A percentile compares a stretch with the other conserved stretches of the same genome.
phyloP scores from a whole-genome alignment of 2,113 vertebrate genomes.

The Pitta sordida region DNA sequence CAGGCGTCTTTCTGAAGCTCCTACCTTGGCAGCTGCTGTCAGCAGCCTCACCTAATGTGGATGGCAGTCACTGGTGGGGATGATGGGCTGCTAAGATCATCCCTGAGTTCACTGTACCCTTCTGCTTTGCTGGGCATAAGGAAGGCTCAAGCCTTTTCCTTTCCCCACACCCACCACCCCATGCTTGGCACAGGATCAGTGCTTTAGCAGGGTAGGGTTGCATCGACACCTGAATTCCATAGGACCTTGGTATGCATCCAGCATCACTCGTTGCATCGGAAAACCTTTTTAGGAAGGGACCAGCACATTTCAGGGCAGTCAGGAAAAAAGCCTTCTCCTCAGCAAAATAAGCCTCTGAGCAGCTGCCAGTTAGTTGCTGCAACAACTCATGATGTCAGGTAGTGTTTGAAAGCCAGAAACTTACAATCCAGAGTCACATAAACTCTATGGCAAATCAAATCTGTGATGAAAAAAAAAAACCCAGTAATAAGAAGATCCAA shows the following conservation, averaged over 20 bases:
- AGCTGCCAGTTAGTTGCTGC: neutral
- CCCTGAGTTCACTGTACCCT: accelerated
- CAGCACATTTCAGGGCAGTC: neutral
- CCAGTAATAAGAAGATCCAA: slow-evolving; percentile 20
- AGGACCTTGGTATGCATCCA: neutral
- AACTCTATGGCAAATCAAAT: slow-evolving; percentile 26
- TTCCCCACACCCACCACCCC: neutral
- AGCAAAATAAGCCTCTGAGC: neutral
- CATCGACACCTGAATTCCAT: neutral
- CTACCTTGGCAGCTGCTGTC: neutral
- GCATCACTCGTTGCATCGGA: neutral
- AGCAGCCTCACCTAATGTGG: accelerated
- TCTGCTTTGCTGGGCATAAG: neutral
- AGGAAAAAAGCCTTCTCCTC: neutral
- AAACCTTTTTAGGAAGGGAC: neutral
- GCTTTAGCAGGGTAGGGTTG: neutral
- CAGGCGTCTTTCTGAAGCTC: neutral
- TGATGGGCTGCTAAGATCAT: neutral
- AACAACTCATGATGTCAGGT: neutral
- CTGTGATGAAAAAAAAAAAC: neutral
- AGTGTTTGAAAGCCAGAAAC: slow-evolving; percentile 35
- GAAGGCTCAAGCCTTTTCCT: neutral
- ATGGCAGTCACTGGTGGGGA: neutral
- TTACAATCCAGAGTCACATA: neutral
- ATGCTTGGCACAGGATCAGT: accelerated